phyloP scores from a whole-genome alignment of 2,888 invertebrate genomes.

The Amblyteles armatorius region DNA sequence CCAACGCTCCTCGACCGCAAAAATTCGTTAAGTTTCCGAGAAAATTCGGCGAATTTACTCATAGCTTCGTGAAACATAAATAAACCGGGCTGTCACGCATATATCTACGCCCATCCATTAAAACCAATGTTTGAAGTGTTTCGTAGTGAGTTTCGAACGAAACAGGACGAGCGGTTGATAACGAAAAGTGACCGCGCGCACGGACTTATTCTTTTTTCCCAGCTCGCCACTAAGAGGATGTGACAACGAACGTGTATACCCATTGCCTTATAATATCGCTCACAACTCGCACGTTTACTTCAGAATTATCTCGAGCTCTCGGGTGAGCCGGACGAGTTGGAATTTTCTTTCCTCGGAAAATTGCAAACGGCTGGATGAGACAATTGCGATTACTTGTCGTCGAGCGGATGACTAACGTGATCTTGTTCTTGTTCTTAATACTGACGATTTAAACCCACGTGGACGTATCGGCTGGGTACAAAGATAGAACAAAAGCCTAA shows the following conservation, averaged over 20 bases:
- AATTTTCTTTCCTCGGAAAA: conserved; percentile 15
- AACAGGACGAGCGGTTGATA: conserved; percentile 74
- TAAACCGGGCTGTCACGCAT: background rate
- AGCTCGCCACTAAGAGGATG: conserved; percentile 62
- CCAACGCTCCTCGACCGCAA: conserved; percentile 9
- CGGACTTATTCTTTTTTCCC: conserved; percentile 55
- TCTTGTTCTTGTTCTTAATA: background rate
- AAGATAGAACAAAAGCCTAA: no score
- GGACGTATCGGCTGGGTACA: background rate
- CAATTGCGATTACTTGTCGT: conserved; percentile 26
- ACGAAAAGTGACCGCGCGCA: conserved; percentile 72
- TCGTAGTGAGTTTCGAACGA: conserved; percentile 51
- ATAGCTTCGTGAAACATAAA: conserved; percentile 27
- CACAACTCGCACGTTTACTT: conserved; percentile 44
- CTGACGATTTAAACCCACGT: background rate
- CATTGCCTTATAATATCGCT: conserved; percentile 38
- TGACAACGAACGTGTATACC: conserved; percentile 58
- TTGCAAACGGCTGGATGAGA: background rate
- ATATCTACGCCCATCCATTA: background rate
- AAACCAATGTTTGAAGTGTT: conserved; percentile 2
- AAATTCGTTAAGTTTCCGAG: conserved; percentile 60
- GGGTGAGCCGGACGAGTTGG: background rate
- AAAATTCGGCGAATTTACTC: conserved; percentile 42
- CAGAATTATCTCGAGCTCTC: conserved; percentile 43
- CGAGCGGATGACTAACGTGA: conserved; percentile 4